phyloP scores from a whole-genome alignment of 2,797 vertebrate genomes.

The Liparis tanakae region DNA sequence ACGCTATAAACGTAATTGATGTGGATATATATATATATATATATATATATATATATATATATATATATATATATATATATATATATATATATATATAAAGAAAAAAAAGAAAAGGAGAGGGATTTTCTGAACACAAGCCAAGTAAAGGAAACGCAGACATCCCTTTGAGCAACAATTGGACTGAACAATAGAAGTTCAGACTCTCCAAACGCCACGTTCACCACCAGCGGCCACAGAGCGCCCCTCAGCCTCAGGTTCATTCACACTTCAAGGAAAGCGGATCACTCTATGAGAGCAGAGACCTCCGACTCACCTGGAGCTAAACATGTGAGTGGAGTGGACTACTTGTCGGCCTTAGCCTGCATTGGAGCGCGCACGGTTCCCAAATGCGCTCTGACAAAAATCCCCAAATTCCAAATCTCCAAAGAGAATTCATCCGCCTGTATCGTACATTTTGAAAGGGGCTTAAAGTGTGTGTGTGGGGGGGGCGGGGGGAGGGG shows the following conservation, averaged over 20 bases:
- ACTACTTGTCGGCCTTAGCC: too few relatives aligned
- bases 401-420: too few relatives aligned
- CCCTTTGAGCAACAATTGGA: not conserved
- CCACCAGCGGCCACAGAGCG: slow-evolving; percentile 5
- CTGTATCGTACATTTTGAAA: too few relatives aligned
- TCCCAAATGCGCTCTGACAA: too few relatives aligned
- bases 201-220: not conserved
- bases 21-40: too few relatives aligned
- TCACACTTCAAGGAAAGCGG: slow-evolving; percentile 31
- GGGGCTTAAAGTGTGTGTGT: too few relatives aligned
- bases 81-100: not conserved
- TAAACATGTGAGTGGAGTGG: not conserved
- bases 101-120: not conserved
- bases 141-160: not conserved
- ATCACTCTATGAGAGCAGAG: slow-evolving; percentile 3
- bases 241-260: not conserved
- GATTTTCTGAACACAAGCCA: not conserved
- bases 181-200: slow-evolving; percentile 23
- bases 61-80: too few relatives aligned
- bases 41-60: too few relatives aligned
- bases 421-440: too few relatives aligned
- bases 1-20: too few relatives aligned
- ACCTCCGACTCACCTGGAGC: slow-evolving; percentile 4
- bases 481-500: too few relatives aligned
- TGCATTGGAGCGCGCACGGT: too few relatives aligned